Evolutionary conservation across 2,797 vertebrate species (phyloP), one percentile per base, ranked within the genome.

Genomic region (Lepus townsendii): DNA sequence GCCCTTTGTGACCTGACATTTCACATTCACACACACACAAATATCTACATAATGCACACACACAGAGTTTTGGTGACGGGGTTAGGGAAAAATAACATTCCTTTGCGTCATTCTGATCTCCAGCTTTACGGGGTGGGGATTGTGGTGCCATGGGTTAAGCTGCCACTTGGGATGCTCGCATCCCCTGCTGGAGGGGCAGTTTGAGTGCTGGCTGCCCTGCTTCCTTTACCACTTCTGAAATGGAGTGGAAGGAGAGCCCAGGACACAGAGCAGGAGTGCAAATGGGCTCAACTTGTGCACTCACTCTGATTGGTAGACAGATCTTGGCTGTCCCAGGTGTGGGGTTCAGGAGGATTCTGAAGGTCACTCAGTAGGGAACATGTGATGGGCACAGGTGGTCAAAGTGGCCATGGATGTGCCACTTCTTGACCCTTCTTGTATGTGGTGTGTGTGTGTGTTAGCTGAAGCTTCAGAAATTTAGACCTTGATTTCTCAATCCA

Each of bases 1-100:
- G 35, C 78, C 52, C n/a, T 88, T 94, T 69, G 42, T 65, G 50
- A 54, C 32, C 17, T 88, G 17, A 42, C 24, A 42, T 71, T 54
- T 88, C 66, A 50, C 22, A 62, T 4, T 57, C 6, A 19, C 6
- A 27, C 17, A 19, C 2, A 60, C 30, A 83, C 38, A 30, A 20
- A 50, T 30, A 76, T 30, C 52, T 42, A 26, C 38, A 54, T 24
- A 38, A 32, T 22, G 73, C 17, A 26, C 54, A 60, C 1, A 78
- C 17, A 16, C 54, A 54, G 0, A 72, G 12, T 19, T 35, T 52
- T 63, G 47, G 68, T 30, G 91, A 62, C 17, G 24, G 7, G 38
- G 10, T 30, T 47, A 42, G 54, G n/a, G 13, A 62, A 65, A 38
- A 80, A 24, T 71, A 27, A 27, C 26, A 27, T 54, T 82, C 66